Base-by-base conservation (phyloP, 2,797 vertebrate genomes). In the Cirrhinus molitorella region DNA sequence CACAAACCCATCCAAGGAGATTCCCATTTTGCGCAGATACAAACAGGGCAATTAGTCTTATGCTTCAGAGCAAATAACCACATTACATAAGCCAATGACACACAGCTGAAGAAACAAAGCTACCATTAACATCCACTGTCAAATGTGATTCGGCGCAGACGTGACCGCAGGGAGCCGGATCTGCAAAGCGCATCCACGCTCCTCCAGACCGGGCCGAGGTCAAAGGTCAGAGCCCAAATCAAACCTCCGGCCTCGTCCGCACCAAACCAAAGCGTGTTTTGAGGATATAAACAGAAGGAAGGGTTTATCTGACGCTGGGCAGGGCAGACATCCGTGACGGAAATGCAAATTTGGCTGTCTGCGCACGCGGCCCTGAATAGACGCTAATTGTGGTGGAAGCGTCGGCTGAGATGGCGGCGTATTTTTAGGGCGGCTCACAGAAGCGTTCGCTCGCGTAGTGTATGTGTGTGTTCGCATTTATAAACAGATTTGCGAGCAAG, bases 381-480 rank as follows among this genome's bases (percentile, higher is more conserved):
- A 85, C 77, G 78, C 85, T 90, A 92, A 93, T 90, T 92, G 90
- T 87, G 88, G 83, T 71, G 88, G 90, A 91, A 92, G 87, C 80
- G 57, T 84, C 84, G 70, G 79, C 86, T 86, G 86, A 88, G 89
- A 78, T 6, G 55, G 78, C 25, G 74, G 66, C 43, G 61, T 89
- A 91, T 90, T 92, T 92, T 92, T 89, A 90, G 90, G 83, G 84
- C 74, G 78, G 81, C 81, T 88, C 63, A 77, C 68, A 67, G 78
- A 90, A 92, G 87, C 67, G 73, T 57, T 51, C 40, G 67, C 19
- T 14, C 25, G 68, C 21, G 16, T 51, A 17, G 40, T 17, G 16
- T 49, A 11, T 49, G 71, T 59, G 76, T 71, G 66, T 63, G 61
- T 37, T 49, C 17, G 5, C 49, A 75, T 63, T 61, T 81, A 53